Base-by-base conservation (phyloP, 2,888 invertebrate species). In the Beris chalybata region DNA sequence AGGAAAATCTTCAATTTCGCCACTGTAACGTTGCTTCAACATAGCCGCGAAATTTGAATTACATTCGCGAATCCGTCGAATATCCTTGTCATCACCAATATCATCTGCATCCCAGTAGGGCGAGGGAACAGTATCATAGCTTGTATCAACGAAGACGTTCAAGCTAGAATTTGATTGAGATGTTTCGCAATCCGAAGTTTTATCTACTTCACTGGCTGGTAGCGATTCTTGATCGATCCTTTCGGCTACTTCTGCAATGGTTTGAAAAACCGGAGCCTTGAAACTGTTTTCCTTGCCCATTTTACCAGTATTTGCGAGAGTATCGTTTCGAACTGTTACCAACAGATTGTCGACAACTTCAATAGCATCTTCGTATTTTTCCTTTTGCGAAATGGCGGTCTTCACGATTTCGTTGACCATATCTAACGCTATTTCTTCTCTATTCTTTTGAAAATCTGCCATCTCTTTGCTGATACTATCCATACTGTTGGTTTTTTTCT, bases 281-380 rank as follows among this genome's bases (percentile, higher is more conserved):
- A 44, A 44, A 44, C 12, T 12, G 9, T 12, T 44, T 11, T 9
- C 3, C 12, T 44, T 12, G 13, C 3, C 47, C 6, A 11, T 47
- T 47, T 47, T 4, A 15, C 5, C 47, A 44, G 12, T 11, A 44
- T 44, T 12, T 12, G 9, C 12, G 9, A 5, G 1, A 12, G 15
- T 6, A 4, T 29, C 22, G 1, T 58, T 58, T n/a, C 5, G 56
- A 56, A 56, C 22, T 2, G 43, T 32, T n/a, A 78, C 74, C 66
- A 79, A 65, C 12, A 73, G 73, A 22, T 74, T 74, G 67, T 78
- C 73, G 2, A 78, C 71, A 4, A 79, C 72, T 31, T 79, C 79
- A 4, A 79, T 64, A 0, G 71, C 72, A 59, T 79, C 77, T 15
- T 77, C 72, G 52, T 76, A 76, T 12, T 69, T 71, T 7, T 77